Percentiles rank a stretch among this genome's conserved stretches.
phyloP scores from a whole-genome alignment of 2,113 vertebrate species.

The Otis tarda region DNA sequence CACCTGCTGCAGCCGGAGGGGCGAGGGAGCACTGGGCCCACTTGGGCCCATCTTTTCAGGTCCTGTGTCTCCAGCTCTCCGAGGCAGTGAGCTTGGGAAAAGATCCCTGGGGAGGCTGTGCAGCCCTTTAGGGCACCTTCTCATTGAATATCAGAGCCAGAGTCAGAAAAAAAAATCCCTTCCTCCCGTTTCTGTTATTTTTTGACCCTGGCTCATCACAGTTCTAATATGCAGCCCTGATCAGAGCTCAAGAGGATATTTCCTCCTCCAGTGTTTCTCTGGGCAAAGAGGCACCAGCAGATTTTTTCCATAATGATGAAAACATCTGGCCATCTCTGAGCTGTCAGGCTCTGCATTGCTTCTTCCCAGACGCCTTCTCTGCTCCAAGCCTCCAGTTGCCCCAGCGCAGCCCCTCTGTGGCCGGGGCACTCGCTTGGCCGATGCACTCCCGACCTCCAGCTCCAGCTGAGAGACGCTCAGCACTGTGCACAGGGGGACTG shows the following conservation, averaged over 20 bases:
- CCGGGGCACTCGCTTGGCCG: not conserved
- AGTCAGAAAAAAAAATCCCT: not conserved
- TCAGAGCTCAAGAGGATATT: slow-evolving; percentile 46
- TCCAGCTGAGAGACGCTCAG: not conserved
- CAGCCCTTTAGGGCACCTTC: not conserved
- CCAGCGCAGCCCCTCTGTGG: not conserved
- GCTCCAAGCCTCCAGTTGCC: not conserved
- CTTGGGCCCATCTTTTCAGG: not conserved
- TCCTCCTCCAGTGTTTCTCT: slow-evolving; percentile 33
- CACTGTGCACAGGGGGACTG: not conserved
- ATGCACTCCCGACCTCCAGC: not conserved
- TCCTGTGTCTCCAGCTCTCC: not conserved
- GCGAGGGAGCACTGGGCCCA: fast-evolving
- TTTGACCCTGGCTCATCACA: not conserved
- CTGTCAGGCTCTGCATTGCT: slow-evolving; percentile 50
- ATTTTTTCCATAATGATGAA: slow-evolving; percentile 54
- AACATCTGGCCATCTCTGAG: slow-evolving; percentile 13
- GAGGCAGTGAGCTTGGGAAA: not conserved
- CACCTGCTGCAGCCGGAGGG: slow-evolving; percentile 5
- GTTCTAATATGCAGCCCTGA: slow-evolving; percentile 29
- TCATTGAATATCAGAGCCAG: fast-evolving
- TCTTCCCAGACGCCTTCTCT: slow-evolving; percentile 31
- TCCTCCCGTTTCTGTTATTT: not conserved
- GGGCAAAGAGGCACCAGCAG: slow-evolving; percentile 60
- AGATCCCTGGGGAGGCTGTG: not conserved